Percentiles rank a stretch among this genome's conserved stretches.
phyloP scores from a whole-genome alignment of 1,140 invertebrate genomes.

The Chrysomallon squamiferum region DNA sequence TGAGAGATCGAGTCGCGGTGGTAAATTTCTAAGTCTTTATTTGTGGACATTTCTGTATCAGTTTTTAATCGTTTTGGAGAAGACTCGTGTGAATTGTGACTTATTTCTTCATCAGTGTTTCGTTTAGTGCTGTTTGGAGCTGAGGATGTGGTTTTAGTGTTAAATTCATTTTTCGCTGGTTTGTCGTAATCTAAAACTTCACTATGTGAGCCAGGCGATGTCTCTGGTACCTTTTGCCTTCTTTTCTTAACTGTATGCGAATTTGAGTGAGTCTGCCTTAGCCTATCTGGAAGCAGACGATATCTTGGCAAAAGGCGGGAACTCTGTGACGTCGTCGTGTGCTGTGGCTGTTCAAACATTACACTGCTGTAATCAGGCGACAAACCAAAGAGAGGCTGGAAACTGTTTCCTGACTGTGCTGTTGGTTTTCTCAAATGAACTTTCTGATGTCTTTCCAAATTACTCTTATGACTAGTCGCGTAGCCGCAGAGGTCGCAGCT shows the following conservation, averaged over 20 bases:
- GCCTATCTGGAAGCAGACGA: not conserved
- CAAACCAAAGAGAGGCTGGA: not conserved
- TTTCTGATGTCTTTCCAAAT: conserved; percentile 63
- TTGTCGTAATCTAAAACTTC: too few relatives aligned
- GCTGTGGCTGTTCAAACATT: not conserved
- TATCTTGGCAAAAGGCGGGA: not conserved
- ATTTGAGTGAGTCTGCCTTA: not conserved
- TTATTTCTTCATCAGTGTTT: too few relatives aligned
- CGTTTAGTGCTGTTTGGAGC: too few relatives aligned
- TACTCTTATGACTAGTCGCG: conserved; percentile 65
- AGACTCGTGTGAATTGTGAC: not conserved
- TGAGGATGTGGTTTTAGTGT: too few relatives aligned
- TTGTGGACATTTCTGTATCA: not conserved
- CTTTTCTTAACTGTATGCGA: too few relatives aligned
- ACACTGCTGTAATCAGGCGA: not conserved
- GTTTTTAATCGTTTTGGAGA: not conserved
- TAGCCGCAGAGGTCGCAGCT: conserved; percentile 61
- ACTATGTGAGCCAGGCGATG: too few relatives aligned
- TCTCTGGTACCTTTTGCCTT: too few relatives aligned
- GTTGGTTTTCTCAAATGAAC: conserved; percentile 29
- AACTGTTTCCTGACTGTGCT: not conserved
- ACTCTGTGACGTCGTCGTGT: not conserved
- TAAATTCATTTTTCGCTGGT: too few relatives aligned
- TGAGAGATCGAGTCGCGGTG: not conserved
- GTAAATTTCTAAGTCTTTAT: not conserved